Evolutionary conservation across 2,113 vertebrate genomes (phyloP).

Genomic region (Martes martes): DNA sequence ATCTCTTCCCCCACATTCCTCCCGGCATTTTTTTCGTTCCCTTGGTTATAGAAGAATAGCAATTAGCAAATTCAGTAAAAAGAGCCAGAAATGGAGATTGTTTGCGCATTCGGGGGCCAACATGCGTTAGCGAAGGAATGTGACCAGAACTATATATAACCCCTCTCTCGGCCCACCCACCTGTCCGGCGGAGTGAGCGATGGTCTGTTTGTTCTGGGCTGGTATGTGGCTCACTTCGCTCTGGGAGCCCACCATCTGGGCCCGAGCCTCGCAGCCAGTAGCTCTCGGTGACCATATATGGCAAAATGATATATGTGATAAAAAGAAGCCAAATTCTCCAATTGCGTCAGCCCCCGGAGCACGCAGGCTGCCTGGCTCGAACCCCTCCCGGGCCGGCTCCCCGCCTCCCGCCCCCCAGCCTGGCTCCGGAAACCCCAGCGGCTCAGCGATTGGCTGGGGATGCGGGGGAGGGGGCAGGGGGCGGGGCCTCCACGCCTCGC

Average conservation of each 20-base stretch:
- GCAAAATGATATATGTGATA: constrained; percentile 84
- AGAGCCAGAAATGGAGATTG: constrained; percentile 76
- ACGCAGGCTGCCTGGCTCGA: neutral
- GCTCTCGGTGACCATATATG: constrained; percentile 85
- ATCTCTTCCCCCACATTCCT: constrained; percentile 67
- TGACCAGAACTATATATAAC: constrained; percentile 83
- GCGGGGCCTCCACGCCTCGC: neutral
- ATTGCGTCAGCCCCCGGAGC: constrained; percentile 59
- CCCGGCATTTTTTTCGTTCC: constrained; percentile 58
- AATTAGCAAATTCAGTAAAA: constrained; percentile 72
- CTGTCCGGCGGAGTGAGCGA: constrained; percentile 79
- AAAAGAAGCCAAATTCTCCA: constrained; percentile 71
- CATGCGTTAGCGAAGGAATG: constrained; percentile 83
- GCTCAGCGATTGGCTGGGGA: neutral
- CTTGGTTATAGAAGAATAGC: constrained; percentile 76
- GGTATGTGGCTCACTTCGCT: constrained; percentile 84
- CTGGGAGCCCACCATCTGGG: constrained; percentile 86
- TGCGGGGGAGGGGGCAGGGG: neutral
- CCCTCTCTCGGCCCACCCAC: constrained; percentile 70
- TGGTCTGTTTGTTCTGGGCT: constrained; percentile 83
- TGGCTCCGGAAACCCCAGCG: constrained; percentile 23
- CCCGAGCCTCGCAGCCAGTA: constrained; percentile 81
- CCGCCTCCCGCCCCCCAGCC: neutral
- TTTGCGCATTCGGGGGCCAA: constrained; percentile 78
- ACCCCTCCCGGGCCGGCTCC: neutral